These are phyloP conservation scores for Strongylocentrotus purpuratus DNA, from an alignment of 35 echinoderm and acorn worm species.

Conservation along the genomic window DNA sequence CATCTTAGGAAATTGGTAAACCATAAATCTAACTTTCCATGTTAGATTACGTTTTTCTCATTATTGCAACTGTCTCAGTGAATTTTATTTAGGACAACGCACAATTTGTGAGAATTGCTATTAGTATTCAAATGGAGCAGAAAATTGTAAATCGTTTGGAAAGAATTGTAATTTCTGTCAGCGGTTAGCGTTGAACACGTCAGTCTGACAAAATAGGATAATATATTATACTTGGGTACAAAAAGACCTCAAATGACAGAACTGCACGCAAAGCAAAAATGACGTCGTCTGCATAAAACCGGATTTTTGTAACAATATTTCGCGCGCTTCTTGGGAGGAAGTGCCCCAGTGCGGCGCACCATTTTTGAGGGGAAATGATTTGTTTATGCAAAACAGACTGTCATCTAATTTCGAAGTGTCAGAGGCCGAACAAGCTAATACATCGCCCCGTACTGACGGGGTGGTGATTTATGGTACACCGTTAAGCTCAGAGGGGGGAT, in stretches of 20 bases:
- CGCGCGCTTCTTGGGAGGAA: neutral
- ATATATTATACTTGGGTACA: neutral
- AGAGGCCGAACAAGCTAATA: constrained; percentile 40
- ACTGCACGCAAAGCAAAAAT: neutral
- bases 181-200: too few relatives aligned
- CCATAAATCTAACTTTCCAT: too few relatives aligned
- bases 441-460: constrained; percentile 25
- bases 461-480: constrained; percentile 37
- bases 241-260: neutral
- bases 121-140: too few relatives aligned
- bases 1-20: too few relatives aligned
- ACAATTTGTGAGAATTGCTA: too few relatives aligned
- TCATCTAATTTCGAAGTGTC: constrained; percentile 41
- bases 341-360: constrained; percentile 14
- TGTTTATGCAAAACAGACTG: constrained; percentile 54
- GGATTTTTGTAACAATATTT: neutral
- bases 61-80: too few relatives aligned
- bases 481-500: constrained; percentile 38
- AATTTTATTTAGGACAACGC: too few relatives aligned
- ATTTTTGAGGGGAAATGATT: constrained; percentile 45
- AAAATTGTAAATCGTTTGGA: too few relatives aligned
- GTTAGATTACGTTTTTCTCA: too few relatives aligned
- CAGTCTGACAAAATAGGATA: too few relatives aligned
- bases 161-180: too few relatives aligned
- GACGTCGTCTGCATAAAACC: neutral